Base-by-base conservation (phyloP, 2,888 invertebrate genomes). In the Hedychridium roseum region DNA sequence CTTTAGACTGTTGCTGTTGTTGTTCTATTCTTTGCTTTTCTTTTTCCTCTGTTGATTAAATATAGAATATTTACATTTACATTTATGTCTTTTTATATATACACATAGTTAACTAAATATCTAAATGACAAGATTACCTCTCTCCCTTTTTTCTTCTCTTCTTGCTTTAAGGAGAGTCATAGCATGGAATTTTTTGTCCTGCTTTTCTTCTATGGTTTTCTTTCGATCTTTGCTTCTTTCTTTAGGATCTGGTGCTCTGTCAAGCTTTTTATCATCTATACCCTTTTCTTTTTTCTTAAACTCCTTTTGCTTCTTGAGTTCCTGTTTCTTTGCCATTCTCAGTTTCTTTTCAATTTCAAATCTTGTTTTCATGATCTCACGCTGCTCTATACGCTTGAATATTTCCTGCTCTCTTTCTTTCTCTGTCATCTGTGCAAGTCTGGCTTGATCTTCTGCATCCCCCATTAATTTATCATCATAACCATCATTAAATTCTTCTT, bases 391-490 rank as follows among this genome's bases (percentile, higher is more conserved):
- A 40, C 98, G 86, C 76, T 97, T 95, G 79, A 94, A 99, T 64
- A 99, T 90, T 80, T 97, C 97, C 44, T 96, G 94, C 81, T 99
- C 98, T 31, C 98, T 83, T 74, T 98, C 97, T 71, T 95, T 96
- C 76, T 98, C 98, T 0, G 97, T 97, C 86, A 98, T 89, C 54
- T 90, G 88, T 7, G 94, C 94, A 32, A 98, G 82, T 0, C 92
- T 82, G 1, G 92, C 90, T 67, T 93, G 87, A 82, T 98, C 98
- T 62, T 94, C 97, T 50, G 93, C 96, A 78, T 97, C 97, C 0
- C 97, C 97, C 90, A 97, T 97, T 18, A 97, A 84, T 74, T 97
- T 92, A 57, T 97, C 97, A 76, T 97, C 97, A 68, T 92, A 96
- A 54, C 97, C 97, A 81, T 98, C 97, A 74, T 95, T 90, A 74